Percentiles rank a stretch among this genome's conserved stretches.
Conservation (phyloP, 1,140 invertebrate species). For the Lasioglossum baleicum region DNA sequence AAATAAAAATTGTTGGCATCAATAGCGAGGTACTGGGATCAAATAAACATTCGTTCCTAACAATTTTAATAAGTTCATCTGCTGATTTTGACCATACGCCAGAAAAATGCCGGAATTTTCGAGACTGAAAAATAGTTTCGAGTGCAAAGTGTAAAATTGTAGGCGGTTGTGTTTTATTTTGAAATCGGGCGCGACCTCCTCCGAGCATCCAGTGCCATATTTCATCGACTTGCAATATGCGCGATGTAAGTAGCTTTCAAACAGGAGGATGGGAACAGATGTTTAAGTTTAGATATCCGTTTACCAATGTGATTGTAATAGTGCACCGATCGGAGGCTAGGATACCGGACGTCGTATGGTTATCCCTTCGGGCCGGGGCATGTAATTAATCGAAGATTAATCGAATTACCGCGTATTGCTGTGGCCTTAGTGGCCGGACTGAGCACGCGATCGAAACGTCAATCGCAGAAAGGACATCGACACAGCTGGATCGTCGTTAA, state of each 20-base stretch:
- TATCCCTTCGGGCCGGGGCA: slow-evolving; percentile 16
- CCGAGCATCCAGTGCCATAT: no score
- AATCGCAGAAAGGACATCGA: slow-evolving; percentile 41
- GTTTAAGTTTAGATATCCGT: not conserved
- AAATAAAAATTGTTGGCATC: no score
- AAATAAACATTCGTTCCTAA: no score
- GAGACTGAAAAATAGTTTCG: no score
- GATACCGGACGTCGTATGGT: not conserved
- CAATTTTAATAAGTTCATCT: no score
- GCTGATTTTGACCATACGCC: no score
- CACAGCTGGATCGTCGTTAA: not conserved
- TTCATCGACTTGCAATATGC: no score
- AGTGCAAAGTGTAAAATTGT: no score
- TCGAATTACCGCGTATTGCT: slow-evolving; percentile 54
- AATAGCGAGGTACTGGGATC: no score
- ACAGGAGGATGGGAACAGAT: not conserved
- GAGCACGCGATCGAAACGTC: slow-evolving; percentile 47
- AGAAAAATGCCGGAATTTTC: no score
- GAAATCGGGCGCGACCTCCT: no score
- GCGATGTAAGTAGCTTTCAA: slow-evolving; percentile 11
- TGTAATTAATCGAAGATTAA: slow-evolving; percentile 61
- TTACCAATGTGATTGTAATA: not conserved
- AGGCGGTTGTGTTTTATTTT: no score
- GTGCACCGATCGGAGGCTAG: not conserved
- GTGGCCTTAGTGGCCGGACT: slow-evolving; percentile 18